Evolutionary conservation across 2,888 invertebrate species (phyloP).

Genomic region (Perdita meconis): DNA sequence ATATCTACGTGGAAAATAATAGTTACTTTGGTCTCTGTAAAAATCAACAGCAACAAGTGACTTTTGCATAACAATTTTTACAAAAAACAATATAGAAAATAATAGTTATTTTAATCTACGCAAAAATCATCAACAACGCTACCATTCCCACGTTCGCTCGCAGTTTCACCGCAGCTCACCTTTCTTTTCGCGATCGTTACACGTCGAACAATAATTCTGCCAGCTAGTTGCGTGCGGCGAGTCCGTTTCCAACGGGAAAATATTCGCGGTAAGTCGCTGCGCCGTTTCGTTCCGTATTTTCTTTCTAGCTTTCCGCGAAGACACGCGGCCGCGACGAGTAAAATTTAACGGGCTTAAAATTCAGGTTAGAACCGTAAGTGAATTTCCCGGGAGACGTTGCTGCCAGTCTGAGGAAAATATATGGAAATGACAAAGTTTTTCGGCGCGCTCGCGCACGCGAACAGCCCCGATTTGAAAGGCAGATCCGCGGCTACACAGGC

Average conservation of each 20-base stretch:
- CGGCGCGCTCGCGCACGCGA: slow-evolving; percentile 36
- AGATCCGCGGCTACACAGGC: slow-evolving; percentile 63
- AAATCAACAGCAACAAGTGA: no score
- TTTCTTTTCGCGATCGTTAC: slow-evolving; percentile 5
- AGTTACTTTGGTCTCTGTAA: no score
- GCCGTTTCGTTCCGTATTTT: background rate
- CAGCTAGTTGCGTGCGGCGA: background rate
- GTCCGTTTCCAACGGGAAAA: background rate
- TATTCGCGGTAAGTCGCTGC: background rate
- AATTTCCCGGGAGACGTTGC: slow-evolving; percentile 62
- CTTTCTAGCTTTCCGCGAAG: slow-evolving; percentile 4
- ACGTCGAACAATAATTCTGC: background rate
- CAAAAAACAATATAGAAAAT: no score
- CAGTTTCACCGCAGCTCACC: background rate
- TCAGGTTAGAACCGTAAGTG: slow-evolving; percentile 65
- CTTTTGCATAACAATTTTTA: no score
- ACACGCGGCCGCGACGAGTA: slow-evolving; percentile 15
- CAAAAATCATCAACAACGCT: background rate
- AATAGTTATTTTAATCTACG: no score
- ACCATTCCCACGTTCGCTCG: background rate
- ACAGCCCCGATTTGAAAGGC: slow-evolving; percentile 72
- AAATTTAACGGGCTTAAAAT: slow-evolving; percentile 64
- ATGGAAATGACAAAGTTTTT: slow-evolving; percentile 71
- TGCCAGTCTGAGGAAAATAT: slow-evolving; percentile 57
- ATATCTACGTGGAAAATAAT: no score